phyloP scores from a whole-genome alignment of 1,140 invertebrate genomes.

The Drosophila oshimai region DNA sequence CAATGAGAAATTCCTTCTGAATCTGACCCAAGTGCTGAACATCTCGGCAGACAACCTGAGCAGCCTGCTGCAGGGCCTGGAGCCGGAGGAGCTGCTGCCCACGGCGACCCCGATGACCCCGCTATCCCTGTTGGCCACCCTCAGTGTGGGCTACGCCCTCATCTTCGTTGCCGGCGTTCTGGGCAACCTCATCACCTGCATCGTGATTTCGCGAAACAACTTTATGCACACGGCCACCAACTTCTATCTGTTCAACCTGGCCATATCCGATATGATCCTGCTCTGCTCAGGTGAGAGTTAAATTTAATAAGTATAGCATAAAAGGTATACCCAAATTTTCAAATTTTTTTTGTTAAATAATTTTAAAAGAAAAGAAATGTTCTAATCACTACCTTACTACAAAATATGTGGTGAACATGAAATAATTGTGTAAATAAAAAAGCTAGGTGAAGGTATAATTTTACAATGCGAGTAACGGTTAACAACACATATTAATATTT shows the following conservation, averaged over 20 bases:
- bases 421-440: no score
- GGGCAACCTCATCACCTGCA: slow-evolving; percentile 93
- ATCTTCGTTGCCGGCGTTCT: slow-evolving; percentile 92
- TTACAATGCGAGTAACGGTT: no score
- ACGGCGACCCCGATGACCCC: slow-evolving; percentile 31
- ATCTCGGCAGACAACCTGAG: slow-evolving; percentile 75
- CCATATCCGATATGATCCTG: slow-evolving; percentile 93
- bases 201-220: slow-evolving; percentile 91
- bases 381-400: no score
- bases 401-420: no score
- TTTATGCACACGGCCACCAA: slow-evolving; percentile 94
- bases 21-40: slow-evolving; percentile 78
- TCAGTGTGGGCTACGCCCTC: slow-evolving; percentile 88
- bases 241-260: slow-evolving; percentile 93
- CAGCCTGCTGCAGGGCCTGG: slow-evolving; percentile 59
- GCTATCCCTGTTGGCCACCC: slow-evolving; percentile 84
- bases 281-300: slow-evolving; percentile 84
- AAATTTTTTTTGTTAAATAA: no score
- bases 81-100: slow-evolving; percentile 42
- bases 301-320: neutral
- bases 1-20: slow-evolving; percentile 71
- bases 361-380: no score
- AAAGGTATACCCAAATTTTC: neutral
- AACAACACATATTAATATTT: no score
- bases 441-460: no score